phyloP scores from a whole-genome alignment of 2,797 vertebrate species.

The Myripristis murdjan region DNA sequence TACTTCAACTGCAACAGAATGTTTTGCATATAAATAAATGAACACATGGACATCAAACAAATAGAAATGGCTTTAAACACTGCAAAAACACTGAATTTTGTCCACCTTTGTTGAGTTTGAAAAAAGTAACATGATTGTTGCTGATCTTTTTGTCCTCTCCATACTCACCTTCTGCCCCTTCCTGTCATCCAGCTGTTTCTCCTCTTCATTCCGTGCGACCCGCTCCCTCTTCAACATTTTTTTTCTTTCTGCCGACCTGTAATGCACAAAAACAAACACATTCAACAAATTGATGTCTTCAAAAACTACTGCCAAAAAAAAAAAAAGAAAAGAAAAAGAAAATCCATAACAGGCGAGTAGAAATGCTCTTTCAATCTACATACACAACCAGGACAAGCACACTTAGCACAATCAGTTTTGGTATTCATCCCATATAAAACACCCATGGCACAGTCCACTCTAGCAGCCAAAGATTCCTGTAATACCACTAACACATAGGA shows the following conservation, averaged over 20 bases:
- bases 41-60: too few relatives aligned
- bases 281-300: background rate
- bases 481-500: too few relatives aligned
- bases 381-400: background rate
- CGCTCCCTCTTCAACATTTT: background rate
- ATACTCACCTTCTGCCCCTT: background rate
- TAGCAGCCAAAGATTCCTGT: background rate
- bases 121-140: too few relatives aligned
- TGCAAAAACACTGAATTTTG: background rate
- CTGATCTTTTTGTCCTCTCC: too few relatives aligned
- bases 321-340: too few relatives aligned
- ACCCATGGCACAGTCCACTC: too few relatives aligned
- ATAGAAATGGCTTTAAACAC: background rate
- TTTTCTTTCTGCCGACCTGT: background rate
- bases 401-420: background rate
- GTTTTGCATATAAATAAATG: background rate
- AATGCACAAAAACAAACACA: too few relatives aligned
- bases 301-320: background rate
- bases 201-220: background rate
- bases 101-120: background rate
- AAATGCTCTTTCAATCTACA: background rate
- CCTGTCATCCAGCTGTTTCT: background rate
- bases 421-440: background rate
- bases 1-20: too few relatives aligned
- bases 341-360: background rate